Evolutionary conservation across 2,113 vertebrate species (phyloP), one percentile per base, ranked within the genome.

Genomic region (Oreochromis aureus): DNA sequence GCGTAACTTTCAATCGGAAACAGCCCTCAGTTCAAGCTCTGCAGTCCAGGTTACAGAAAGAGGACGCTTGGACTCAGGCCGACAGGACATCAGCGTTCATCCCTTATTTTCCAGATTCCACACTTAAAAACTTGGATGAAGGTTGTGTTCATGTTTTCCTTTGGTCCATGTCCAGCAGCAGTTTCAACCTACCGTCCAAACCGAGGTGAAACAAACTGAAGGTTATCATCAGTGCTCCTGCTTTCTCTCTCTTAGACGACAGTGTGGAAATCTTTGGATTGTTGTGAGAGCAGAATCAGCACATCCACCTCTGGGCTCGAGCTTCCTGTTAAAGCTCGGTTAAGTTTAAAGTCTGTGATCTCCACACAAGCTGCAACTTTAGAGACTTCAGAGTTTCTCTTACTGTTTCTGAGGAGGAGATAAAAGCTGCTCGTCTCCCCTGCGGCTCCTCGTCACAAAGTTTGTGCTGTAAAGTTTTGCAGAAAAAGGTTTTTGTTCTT

Each of bases 231-330:
- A 73, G 41, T 0, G 18, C 69, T 63, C 16, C 16, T 73, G 41
- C 41, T 6, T 22, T 18, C 2, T 11, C 34, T 11, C 19, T 16
- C 39, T 46, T 41, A 73, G n/a, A 1, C 39, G 9, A 16, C 22
- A 3, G 13, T 46, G 39, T 16, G 13, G 0, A 46, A 27, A 18
- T 27, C 69, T 27, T 18, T 46, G 13, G 0, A 46, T 27, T 27
- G 13, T 46, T 73, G 69, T 73, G 22, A 1, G 22, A 73, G 22
- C 22, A 73, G 22, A 73, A 24, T 24, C 39, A 73, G 22, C 69
- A 46, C 22, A 27, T 41, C 22, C 69, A 73, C 69, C 22, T 73
- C 22, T 44, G 66, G 69, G 22, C 53, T n/a, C 19, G 4, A 22
- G 53, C 39, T 73, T 46, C 41, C 22, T 27, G 39, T 27, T 27